These are phyloP conservation scores for Malthinus flaveolus DNA, from an alignment of 2,888 invertebrate species.

Conservation along the genomic window DNA sequence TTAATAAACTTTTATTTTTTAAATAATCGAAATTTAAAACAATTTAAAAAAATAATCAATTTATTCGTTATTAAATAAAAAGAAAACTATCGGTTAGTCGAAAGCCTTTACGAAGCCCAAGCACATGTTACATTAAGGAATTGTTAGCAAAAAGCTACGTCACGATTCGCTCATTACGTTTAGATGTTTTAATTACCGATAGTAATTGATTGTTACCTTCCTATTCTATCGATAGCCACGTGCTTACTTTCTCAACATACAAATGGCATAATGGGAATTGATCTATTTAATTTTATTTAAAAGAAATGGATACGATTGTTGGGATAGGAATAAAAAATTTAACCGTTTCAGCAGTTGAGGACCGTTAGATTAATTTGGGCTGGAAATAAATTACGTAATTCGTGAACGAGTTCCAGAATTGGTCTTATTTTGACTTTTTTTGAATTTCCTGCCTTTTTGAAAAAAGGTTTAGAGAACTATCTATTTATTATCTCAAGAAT, in stretches of 20 bases:
- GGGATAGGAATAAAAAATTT: no score
- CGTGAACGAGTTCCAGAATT: no score
- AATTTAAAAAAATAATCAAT: background rate
- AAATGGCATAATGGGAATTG: conserved; percentile 31
- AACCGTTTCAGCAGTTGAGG: no score
- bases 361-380: no score
- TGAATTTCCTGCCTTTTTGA: no score
- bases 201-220: conserved; percentile 45
- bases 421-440: no score
- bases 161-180: conserved; percentile 50
- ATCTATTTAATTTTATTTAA: conserved; percentile 20
- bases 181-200: conserved; percentile 50
- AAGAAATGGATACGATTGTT: conserved; percentile 1
- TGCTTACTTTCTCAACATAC: conserved; percentile 38
- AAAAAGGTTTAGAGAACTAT: no score
- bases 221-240: conserved; percentile 32
- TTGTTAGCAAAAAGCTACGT: conserved; percentile 42
- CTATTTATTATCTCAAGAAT: no score
- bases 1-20: conserved; percentile 31
- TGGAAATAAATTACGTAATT: no score
- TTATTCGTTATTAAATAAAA: background rate
- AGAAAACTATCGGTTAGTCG: conserved; percentile 4
- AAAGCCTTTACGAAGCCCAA: conserved; percentile 20
- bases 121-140: conserved; percentile 26
- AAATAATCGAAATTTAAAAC: conserved; percentile 20